A percentile compares a stretch with the other conserved stretches of the same genome.
These are phyloP conservation scores for Sclerodermus sp. DNA, from an alignment of 2,888 invertebrate species.

Conservation along the genomic window DNA sequence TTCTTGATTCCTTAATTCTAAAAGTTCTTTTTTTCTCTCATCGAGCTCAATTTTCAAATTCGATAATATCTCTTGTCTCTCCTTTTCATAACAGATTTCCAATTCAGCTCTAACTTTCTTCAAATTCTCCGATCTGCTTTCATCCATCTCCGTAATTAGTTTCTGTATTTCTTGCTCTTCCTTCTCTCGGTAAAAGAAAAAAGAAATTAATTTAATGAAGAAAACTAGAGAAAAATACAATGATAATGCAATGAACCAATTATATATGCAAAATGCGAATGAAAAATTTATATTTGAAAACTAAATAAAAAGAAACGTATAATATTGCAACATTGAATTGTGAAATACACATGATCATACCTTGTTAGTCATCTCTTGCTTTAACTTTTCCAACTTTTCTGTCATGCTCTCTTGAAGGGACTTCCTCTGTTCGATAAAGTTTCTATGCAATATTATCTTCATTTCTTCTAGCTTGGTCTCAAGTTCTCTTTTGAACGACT, in stretches of 20 bases:
- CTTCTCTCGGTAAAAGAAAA: too few relatives aligned
- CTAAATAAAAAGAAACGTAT: too few relatives aligned
- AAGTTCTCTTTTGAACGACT: conserved; percentile 63
- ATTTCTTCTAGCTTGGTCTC: conserved; percentile 58
- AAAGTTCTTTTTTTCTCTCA: conserved; percentile 55
- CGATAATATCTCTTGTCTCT: conserved; percentile 55
- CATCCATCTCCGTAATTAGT: conserved; percentile 47
- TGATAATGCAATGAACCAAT: too few relatives aligned
- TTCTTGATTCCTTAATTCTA: conserved; percentile 59
- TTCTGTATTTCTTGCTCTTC: conserved; percentile 44
- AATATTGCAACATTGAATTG: neutral
- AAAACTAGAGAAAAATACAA: too few relatives aligned
- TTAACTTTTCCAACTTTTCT: conserved; percentile 57
- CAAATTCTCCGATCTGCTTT: conserved; percentile 39
- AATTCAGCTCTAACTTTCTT: conserved; percentile 47
- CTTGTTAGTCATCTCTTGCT: conserved; percentile 59
- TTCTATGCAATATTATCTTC: conserved; percentile 51
- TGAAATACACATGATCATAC: conserved; percentile 26
- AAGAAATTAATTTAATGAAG: too few relatives aligned
- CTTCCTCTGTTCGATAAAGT: conserved; percentile 57
- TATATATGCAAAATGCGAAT: too few relatives aligned
- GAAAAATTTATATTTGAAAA: neutral
- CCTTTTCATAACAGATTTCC: conserved; percentile 52
- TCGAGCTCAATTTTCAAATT: conserved; percentile 60
- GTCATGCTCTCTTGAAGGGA: conserved; percentile 59